Evolutionary conservation across 2,797 vertebrate genomes (phyloP).

Genomic region (Anguilla obscura): DNA sequence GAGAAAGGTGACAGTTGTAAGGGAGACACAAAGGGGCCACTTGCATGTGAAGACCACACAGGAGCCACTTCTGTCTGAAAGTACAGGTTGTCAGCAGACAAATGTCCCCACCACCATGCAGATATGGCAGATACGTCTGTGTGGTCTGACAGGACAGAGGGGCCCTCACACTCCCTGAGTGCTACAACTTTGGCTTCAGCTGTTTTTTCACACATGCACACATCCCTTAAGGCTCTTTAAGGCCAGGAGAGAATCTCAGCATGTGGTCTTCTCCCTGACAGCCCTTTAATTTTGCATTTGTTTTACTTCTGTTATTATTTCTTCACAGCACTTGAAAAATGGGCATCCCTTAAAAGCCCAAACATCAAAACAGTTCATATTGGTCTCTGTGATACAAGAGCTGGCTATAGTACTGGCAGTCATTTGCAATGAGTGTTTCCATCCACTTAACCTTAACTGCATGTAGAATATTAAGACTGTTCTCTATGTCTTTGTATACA

Average conservation of each 20-base stretch:
- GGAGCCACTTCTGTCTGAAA: constrained; percentile 4
- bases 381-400: constrained; percentile 35
- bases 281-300: constrained; percentile 17
- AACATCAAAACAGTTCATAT: constrained; percentile 47
- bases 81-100: constrained; percentile 5
- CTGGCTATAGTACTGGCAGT: constrained; percentile 39
- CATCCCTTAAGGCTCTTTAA: background rate
- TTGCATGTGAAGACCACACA: constrained; percentile 6
- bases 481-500: background rate
- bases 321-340: background rate
- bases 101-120: background rate
- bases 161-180: background rate
- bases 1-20: background rate
- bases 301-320: constrained; percentile 40
- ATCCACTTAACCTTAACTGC: background rate
- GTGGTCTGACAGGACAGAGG: constrained; percentile 19
- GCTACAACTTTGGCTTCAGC: background rate
- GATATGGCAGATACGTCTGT: background rate
- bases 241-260: background rate
- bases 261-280: constrained; percentile 9
- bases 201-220: background rate
- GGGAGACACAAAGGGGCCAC: background rate
- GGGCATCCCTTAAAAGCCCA: constrained; percentile 33
- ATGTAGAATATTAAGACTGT: background rate
- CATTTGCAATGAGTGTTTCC: background rate